Evolutionary conservation across 1,140 invertebrate species (phyloP), one percentile per base, ranked within the genome.

Genomic region (Ceratoteleas bidentatus): DNA sequence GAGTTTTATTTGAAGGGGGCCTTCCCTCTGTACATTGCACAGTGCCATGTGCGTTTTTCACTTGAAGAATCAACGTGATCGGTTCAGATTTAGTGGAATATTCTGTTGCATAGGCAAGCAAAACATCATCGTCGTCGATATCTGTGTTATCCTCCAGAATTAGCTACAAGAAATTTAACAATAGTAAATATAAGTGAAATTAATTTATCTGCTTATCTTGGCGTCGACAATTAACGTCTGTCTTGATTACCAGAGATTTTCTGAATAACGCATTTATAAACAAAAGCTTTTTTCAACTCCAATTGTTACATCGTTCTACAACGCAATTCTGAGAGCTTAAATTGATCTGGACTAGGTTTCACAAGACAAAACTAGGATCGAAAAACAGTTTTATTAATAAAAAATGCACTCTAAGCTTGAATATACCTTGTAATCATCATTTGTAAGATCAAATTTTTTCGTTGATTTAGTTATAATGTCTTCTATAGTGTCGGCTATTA

Each of bases 381-480:
- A 24, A 24, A 54, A 54, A 24, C 16, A n/a, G 11, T 54, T 7
- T 54, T n/a, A 33, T n/a, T 34, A 10, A 54, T 34, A 33, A 33
- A 57, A 57, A 57, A 57, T 36, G n/a, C 15, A 40, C 15, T 34
- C 11, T 40, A 57, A 40, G 40, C 32, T 54, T 54, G 52, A 33
- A 57, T 15, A 57, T 13, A 57, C 54, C 54, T 57, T 57, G 33
- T 57, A 57, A 57, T 57, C 54, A 9, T 15, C 11, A 15, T 14
- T 57, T 14, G 32, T 13, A 57, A 57, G 54, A 6, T 57, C n/a
- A 15, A 57, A 57, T 32, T 57, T 57, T 57, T 57, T 9, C 40
- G 15, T 14, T 40, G 54, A 8, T 40, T 36, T 3, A 6, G 36
- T 40, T 40, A 57, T 15, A 57, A 57, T 57, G 10, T 57, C n/a